Percentiles rank a stretch among this genome's conserved stretches.
Conservation (phyloP, 2,113 vertebrate species). For the Perca flavescens region DNA sequence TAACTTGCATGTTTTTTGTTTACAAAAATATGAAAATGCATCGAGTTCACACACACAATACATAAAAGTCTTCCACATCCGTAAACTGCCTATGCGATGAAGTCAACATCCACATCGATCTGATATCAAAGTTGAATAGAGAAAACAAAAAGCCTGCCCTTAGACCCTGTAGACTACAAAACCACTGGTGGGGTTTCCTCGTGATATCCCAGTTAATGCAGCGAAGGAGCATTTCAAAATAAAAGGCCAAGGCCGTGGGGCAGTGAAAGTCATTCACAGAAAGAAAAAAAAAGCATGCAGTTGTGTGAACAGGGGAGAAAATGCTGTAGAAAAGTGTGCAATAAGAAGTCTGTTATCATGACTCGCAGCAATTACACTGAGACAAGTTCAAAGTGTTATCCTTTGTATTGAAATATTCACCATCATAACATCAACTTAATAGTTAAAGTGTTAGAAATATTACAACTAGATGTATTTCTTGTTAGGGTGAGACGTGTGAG, state of each 20-base stretch:
- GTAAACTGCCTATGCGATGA: not conserved
- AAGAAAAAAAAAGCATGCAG: conserved; percentile 31
- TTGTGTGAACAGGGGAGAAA: conserved; percentile 1
- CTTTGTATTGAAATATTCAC: conserved; percentile 6
- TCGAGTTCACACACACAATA: not conserved
- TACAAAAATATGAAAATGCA: not conserved
- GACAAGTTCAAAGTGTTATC: not conserved
- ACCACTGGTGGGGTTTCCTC: conserved; percentile 22
- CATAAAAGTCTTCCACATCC: not conserved
- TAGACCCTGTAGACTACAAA: conserved; percentile 1
- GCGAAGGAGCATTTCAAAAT: conserved; percentile 32
- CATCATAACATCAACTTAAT: conserved; percentile 7
- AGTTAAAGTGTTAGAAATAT: not conserved
- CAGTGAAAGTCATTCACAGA: conserved; percentile 23
- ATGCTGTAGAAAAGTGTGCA: conserved; percentile 8
- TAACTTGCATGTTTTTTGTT: not conserved
- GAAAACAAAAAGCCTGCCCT: conserved; percentile 23
- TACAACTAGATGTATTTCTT: conserved; percentile 23
- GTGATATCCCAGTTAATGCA: conserved; percentile 14
- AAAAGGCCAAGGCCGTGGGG: conserved; percentile 8
- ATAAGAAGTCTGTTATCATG: conserved; percentile 6
- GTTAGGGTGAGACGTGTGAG: conserved; percentile 35
- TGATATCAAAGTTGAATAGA: conserved; percentile 15
- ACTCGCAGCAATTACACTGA: not conserved
- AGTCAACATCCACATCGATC: not conserved